Evolutionary conservation across 2,888 invertebrate genomes (phyloP), one percentile per base, ranked within the genome.

Genomic region (Caenorhabditis uteleia): DNA sequence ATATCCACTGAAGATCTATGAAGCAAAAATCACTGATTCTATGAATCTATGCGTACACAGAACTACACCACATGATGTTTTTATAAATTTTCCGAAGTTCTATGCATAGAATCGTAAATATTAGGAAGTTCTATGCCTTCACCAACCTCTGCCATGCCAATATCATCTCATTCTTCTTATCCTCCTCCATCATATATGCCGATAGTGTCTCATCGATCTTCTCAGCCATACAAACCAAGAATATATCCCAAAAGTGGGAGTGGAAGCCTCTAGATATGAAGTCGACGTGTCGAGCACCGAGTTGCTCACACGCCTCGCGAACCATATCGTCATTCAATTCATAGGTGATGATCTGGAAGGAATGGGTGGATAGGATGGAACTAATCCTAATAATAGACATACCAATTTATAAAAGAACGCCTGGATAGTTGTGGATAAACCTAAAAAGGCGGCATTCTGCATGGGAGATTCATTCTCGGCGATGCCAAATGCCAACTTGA

Each of bases 241-340:
- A 65, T 20, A 74, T 74, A 42, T 74, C 74, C 74, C 74, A 74
- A 44, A 67, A 74, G 45, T 64, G 68, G 6, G 74, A 74, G 47
- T 74, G 70, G 56, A 74, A 74, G 16, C 74, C 74, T n/a, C 74
- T 57, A 16, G 74, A 59, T 53, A 70, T 74, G 54, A 74, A 74
- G 46, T 74, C 74, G 21, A 74, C 74, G 46, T 74, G 74, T 16
- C 74, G 66, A 5, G 68, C 61, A 20, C 74, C 74, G 20, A 74
- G 44, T 40, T 70, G 68, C 39, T 67, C 67, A 43, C 74, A 74
- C n/a, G 70, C 60, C 8, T 62, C 59, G 25, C 54, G 39, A 12
- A 70, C 61, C 23, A 56, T 54, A 7, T 68, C 68, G 33, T 70
- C 70, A 46, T 70, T 70, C 23, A 74, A 47, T 27, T 68, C 57